Conservation (phyloP, 2,113 vertebrate genomes). For the Alethe castanea region DNA sequence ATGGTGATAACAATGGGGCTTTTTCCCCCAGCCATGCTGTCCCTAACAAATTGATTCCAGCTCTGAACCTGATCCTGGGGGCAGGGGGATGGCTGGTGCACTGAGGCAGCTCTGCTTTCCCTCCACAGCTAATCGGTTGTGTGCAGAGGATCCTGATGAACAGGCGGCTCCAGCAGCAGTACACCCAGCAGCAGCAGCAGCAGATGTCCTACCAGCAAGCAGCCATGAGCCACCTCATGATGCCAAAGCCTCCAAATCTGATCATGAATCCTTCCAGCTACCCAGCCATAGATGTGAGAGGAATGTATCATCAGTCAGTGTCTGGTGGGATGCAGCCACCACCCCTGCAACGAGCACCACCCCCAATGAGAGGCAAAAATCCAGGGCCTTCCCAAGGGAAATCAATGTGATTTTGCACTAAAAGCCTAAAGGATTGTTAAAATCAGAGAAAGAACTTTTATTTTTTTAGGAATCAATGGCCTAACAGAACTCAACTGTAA, state of each 20-base stretch:
- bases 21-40: neutral
- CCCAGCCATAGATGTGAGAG: conserved; percentile 90
- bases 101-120: conserved; percentile 50
- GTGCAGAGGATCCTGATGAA: conserved; percentile 96
- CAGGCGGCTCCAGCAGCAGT: conserved; percentile 91
- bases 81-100: neutral
- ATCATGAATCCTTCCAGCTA: conserved; percentile 80
- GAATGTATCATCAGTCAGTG: conserved; percentile 93
- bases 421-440: conserved; percentile 76
- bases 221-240: conserved; percentile 83
- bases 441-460: conserved; percentile 79
- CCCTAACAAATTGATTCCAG: conserved; percentile 73
- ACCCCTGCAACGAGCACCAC: conserved; percentile 80
- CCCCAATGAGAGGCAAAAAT: conserved; percentile 87
- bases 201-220: conserved; percentile 86
- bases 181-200: conserved; percentile 84
- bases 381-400: conserved; percentile 93
- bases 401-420: conserved; percentile 86
- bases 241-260: conserved; percentile 79
- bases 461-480: conserved; percentile 84
- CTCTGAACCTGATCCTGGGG: conserved; percentile 59
- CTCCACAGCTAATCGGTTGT: conserved; percentile 88
- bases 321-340: conserved; percentile 78
- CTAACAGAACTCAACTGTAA: conserved; percentile 83
- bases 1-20: conserved; percentile 66